Base-by-base conservation (phyloP, 2,797 vertebrate species). In the Acanthurus leucopareius region DNA sequence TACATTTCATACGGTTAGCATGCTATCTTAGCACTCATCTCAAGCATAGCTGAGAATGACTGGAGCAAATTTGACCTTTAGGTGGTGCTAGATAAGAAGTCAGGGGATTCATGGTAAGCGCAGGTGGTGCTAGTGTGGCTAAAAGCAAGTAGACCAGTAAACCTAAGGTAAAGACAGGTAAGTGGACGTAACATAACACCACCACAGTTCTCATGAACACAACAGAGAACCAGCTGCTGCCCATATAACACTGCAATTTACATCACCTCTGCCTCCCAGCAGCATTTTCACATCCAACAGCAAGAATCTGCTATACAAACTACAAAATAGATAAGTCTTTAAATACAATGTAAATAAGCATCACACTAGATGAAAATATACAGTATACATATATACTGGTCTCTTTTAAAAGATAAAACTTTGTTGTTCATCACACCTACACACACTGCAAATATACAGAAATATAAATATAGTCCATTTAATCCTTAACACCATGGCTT, bases 381-480 rank as follows among this genome's bases (percentile, higher is more conserved):
- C 59, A 79, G 92, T 94, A 91, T 90, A 93, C 89, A 66, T 93
- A 91, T 89, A 94, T 90, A 82, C 75, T 89, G 88, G 90, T 92
- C 90, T 95, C 93, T 87, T 92, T 88, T 88, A 93, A 85, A 88
- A 92, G 88, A 95, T 93, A 87, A 86, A 82, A 79, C 85, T 86
- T 92, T 91, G 90, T 94, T 93, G 86, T 77, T 85, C 62, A 78
- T 95, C 93, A 96, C 95, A 94, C 91, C 87, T 76, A 95, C 92
- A 91, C 93, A 94, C 95, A 96, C 94, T 94, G 94, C 92, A 94
- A 96, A 96, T 96, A 94, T 95, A 96, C 95, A 96, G 94, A 86
- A 92, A 94, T 92, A 95, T 93, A 95, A 92, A 96, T 86, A 94
- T 90, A 91, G 78, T 84, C 84, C 57, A 75, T 92, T 91, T 89